These are phyloP conservation scores for Psilanteris sp. DNA, from an alignment of 1,140 invertebrate genomes.

Conservation along the genomic window DNA sequence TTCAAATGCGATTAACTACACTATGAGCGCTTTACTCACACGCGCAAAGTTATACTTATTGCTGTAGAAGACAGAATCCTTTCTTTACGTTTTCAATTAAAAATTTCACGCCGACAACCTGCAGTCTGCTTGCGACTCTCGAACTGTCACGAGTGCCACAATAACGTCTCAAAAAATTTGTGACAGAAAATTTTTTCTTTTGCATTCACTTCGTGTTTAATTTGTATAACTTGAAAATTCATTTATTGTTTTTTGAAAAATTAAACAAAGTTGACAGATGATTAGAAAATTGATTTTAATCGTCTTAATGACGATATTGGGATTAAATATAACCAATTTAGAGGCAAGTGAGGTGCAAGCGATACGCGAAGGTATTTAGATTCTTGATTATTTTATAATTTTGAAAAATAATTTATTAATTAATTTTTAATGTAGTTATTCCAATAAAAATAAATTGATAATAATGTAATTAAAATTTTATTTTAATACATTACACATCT, in stretches of 20 bases:
- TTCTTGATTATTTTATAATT: conserved; percentile 1
- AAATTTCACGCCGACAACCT: conserved; percentile 63
- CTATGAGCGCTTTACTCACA: conserved; percentile 35
- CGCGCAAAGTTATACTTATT: conserved; percentile 41
- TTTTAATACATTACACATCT: too few species aligned
- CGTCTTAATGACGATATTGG: conserved; percentile 45
- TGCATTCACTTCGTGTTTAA: too few species aligned
- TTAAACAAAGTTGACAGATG: conserved; percentile 31
- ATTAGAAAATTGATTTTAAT: conserved; percentile 28
- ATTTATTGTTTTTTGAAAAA: not conserved
- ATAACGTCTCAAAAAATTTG: conserved; percentile 16
- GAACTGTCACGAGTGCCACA: conserved; percentile 38
- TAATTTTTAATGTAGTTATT: too few species aligned
- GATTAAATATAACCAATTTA: conserved; percentile 17
- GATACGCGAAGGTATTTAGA: conserved; percentile 37
- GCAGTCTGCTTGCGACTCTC: conserved; percentile 56
- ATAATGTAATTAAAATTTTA: too few species aligned
- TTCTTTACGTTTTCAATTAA: conserved; percentile 66
- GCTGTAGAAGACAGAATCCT: conserved; percentile 55
- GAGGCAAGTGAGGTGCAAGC: conserved; percentile 5
- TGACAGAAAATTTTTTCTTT: not conserved
- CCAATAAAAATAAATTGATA: too few species aligned
- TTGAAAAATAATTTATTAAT: too few species aligned
- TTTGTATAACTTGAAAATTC: not conserved
- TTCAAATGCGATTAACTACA: conserved; percentile 37